Evolutionary conservation across 2,113 vertebrate genomes (phyloP).

Genomic region (Columba janthina): DNA sequence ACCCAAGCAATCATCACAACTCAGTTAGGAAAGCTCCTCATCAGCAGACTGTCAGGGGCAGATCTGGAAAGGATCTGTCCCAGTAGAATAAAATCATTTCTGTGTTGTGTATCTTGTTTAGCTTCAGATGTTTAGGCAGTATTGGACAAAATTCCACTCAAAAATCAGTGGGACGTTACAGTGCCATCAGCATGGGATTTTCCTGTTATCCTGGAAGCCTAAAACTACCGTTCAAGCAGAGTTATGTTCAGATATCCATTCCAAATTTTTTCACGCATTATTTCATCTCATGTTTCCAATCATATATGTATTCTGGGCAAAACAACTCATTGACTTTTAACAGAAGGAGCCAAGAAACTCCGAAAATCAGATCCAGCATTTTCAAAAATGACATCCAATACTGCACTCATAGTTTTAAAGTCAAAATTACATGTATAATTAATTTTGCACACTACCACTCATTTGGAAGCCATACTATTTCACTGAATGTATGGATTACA

Average conservation of each 20-base stretch:
- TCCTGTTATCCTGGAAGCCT: background rate
- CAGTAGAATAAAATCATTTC: conserved; percentile 4
- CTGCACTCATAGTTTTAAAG: background rate
- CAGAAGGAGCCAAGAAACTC: conserved; percentile 4
- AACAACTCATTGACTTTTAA: conserved; percentile 38
- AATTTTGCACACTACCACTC: background rate
- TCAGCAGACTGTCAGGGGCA: background rate
- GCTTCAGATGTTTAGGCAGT: background rate
- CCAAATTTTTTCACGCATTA: conserved; percentile 44
- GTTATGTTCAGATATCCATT: background rate
- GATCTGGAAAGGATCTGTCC: background rate
- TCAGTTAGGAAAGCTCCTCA: background rate
- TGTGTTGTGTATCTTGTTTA: background rate
- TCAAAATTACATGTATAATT: background rate
- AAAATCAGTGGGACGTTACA: background rate
- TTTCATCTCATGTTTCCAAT: conserved; percentile 28
- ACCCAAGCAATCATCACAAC: background rate
- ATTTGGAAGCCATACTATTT: background rate
- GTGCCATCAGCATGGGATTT: background rate
- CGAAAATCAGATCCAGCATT: background rate
- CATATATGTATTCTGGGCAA: background rate
- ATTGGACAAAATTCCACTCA: background rate
- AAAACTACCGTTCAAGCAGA: background rate
- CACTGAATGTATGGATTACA: background rate
- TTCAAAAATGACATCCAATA: background rate